Base-by-base conservation (phyloP, 2,113 vertebrate species). In the Callospermophilus lateralis region DNA sequence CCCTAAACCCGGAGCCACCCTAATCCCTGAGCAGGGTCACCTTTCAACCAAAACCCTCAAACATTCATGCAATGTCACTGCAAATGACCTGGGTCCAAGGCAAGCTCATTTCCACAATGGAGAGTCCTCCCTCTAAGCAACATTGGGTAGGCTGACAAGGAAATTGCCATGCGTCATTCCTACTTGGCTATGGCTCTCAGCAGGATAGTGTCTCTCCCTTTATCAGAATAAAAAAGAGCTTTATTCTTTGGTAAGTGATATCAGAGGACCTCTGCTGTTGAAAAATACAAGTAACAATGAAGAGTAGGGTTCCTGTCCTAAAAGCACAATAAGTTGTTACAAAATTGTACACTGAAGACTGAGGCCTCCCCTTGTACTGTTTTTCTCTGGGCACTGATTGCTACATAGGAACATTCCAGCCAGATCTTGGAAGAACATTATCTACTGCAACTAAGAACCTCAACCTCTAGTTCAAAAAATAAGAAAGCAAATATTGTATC, bases 301-400 rank as follows among this genome's bases (percentile, higher is more conserved):
- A 89, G 10, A 84, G 1, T 72, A 12, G 34, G 2, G 11, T 45
- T 84, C 15, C 37, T 67, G 17, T 24, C 16, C 30, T 68, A 48
- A 42, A 68, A 84, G 78, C 12, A 22, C 3, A 6, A 55, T 3
- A 34, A 30, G 0, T 67, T 26, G 24, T 37, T 19, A 32, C 4
- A 89, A 45, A 73, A 83, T 48, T 68, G 39, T 19, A 37, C 37
- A 1, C 48, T 4, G 17, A 90, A 70, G 32, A 4, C 20, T 53
- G 22, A 39, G 53, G 19, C 7, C 37, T 6, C 4, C 0, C 0
- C 12, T 32, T 4, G 37, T 58, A 3, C 26, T 79, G 0, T 68
- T 84, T 84, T 17, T 77, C 5, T 74, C 26, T 4, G 24, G 34
- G 34, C 3, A 53, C 10, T 0, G 4, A 48, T 65, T 74, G 51